A percentile compares a stretch with the other conserved stretches of the same genome.
These are phyloP conservation scores for Agrotis clavis DNA, from an alignment of 2,888 invertebrate genomes.

Conservation along the genomic window DNA sequence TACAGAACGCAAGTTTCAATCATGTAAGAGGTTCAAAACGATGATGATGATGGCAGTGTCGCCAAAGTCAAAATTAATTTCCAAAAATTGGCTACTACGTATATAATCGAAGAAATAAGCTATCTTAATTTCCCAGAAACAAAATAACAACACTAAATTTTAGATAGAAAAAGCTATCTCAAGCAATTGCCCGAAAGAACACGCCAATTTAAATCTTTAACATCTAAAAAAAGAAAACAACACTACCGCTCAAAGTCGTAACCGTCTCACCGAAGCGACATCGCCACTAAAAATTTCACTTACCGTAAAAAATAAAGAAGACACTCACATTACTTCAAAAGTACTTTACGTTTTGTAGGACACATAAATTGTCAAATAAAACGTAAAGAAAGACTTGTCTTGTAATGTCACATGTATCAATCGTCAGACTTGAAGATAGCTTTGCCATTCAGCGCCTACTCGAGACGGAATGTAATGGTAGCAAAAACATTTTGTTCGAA, in stretches of 20 bases:
- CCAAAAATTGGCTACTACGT: not conserved
- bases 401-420: conserved; percentile 74
- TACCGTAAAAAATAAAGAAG: conserved; percentile 51
- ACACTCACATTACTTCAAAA: conserved; percentile 51
- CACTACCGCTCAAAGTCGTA: conserved; percentile 7
- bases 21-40: too few species aligned
- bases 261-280: conserved; percentile 40
- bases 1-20: too few species aligned
- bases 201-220: conserved; percentile 35
- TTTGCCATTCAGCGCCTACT: conserved; percentile 64
- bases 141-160: not conserved
- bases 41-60: not conserved
- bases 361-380: conserved; percentile 67
- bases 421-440: conserved; percentile 62
- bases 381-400: conserved; percentile 44
- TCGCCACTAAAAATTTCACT: conserved; percentile 46
- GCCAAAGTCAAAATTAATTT: not conserved
- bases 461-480: conserved; percentile 62
- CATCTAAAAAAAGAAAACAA: conserved; percentile 28
- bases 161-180: not conserved
- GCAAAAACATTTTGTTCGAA: conserved; percentile 22
- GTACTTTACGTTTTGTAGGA: conserved; percentile 54
- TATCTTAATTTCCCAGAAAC: not conserved
- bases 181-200: conserved; percentile 14
- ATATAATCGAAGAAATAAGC: not conserved